Conservation (phyloP, 2,113 vertebrate species). For the Aegotheles bennettii region DNA sequence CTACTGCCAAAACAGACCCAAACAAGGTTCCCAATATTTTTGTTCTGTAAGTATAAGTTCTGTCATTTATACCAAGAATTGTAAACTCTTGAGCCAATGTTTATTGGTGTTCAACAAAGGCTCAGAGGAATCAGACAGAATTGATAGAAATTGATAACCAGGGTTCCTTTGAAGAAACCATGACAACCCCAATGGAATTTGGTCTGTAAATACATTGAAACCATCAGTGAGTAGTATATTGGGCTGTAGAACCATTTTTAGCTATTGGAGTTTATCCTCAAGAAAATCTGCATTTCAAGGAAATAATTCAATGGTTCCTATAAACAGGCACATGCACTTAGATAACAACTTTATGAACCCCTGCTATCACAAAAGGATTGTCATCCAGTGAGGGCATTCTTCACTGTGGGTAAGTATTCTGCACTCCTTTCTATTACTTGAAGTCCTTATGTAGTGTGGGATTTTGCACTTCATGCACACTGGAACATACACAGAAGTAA, state of each 20-base stretch:
- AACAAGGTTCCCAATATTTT: neutral
- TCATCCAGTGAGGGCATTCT: neutral
- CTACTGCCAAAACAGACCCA: neutral
- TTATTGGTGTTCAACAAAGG: neutral
- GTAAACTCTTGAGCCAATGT: neutral
- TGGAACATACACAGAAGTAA: neutral
- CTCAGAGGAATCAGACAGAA: neutral
- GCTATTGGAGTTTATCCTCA: neutral
- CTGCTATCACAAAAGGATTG: neutral
- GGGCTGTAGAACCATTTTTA: neutral
- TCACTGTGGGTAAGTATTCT: neutral
- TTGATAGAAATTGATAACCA: neutral
- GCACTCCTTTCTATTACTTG: neutral
- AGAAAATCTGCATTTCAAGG: neutral
- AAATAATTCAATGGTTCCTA: neutral
- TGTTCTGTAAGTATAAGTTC: neutral
- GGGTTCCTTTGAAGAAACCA: neutral
- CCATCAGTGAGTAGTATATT: neutral
- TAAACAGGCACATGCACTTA: neutral
- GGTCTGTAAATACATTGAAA: neutral
- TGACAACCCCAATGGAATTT: neutral
- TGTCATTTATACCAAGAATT: neutral
- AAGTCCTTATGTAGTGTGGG: neutral
- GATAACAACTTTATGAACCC: rapidly evolving
- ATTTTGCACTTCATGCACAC: neutral